Percentiles rank a stretch among this genome's conserved stretches.
Conservation (phyloP, 2,113 vertebrate species). For the Carassius auratus region DNA sequence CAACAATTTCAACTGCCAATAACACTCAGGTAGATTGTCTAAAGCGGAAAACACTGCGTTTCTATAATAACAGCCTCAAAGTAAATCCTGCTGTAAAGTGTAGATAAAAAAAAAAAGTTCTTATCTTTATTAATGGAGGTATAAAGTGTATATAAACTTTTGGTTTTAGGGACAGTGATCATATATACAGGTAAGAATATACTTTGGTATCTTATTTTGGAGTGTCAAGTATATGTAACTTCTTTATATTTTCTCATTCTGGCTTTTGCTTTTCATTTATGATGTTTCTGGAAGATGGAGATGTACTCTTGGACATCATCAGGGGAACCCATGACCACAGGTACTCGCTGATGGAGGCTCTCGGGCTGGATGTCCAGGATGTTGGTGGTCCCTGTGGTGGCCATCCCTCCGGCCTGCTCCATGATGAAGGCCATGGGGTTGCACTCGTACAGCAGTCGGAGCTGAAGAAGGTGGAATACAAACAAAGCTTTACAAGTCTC, state of each 20-base stretch:
- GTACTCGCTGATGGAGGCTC: constrained; percentile 89
- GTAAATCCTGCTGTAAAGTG: not conserved
- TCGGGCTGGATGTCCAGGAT: constrained; percentile 91
- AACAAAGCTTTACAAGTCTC: not conserved
- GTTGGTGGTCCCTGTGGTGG: constrained; percentile 85
- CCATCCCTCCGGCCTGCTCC: constrained; percentile 93
- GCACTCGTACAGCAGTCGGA: constrained; percentile 90
- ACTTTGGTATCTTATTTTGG: constrained; percentile 9
- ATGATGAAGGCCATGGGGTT: constrained; percentile 97
- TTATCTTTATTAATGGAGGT: not conserved
- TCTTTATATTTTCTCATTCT: not conserved
- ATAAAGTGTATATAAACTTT: not conserved
- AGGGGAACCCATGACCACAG: constrained; percentile 89
- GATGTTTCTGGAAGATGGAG: constrained; percentile 84
- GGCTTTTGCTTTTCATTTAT: constrained; percentile 69
- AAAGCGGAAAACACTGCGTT: too few species aligned
- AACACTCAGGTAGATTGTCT: not conserved
- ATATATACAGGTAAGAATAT: not conserved
- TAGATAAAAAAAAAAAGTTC: not conserved
- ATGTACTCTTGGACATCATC: constrained; percentile 94
- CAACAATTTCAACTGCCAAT: not conserved
- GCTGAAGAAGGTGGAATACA: constrained; percentile 36
- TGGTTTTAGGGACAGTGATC: not conserved
- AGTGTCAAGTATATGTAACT: not conserved
- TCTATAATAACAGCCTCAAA: not conserved